Evolutionary conservation across 2,797 vertebrate genomes (phyloP).

Genomic region (Oryzias sinensis): DNA sequence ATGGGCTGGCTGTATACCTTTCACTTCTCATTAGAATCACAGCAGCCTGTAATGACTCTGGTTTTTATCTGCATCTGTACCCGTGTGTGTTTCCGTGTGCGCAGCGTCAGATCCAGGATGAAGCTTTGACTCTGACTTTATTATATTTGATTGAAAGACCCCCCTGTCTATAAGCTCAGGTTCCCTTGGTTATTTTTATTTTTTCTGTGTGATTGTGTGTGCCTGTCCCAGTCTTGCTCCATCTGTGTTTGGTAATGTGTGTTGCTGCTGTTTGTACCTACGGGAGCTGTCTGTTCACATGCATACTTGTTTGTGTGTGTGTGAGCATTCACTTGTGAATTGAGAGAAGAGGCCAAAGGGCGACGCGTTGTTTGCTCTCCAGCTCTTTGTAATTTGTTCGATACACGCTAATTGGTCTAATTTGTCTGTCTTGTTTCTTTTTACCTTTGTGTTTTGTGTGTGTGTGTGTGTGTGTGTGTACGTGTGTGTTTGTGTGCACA

Average conservation of each 20-base stretch:
- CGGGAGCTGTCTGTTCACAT: constrained; percentile 45
- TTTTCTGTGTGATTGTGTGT: constrained; percentile 16
- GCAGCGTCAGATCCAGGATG: constrained; percentile 20
- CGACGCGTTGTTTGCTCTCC: constrained; percentile 71
- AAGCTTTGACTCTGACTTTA: constrained; percentile 48
- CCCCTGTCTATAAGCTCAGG: constrained; percentile 43
- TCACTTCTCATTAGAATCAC: constrained; percentile 79
- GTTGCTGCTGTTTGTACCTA: constrained; percentile 35
- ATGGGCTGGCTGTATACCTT: constrained; percentile 78
- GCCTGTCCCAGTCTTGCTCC: constrained; percentile 22
- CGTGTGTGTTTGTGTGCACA: constrained; percentile 57
- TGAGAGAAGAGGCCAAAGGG: constrained; percentile 61
- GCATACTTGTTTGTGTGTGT: constrained; percentile 6
- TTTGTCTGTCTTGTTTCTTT: constrained; percentile 76
- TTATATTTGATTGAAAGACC: constrained; percentile 62
- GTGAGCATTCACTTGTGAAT: constrained; percentile 26
- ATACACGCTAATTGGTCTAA: constrained; percentile 77
- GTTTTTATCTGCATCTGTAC: constrained; percentile 52
- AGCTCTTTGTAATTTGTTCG: constrained; percentile 75
- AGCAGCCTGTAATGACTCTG: constrained; percentile 57
- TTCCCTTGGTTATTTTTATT: constrained; percentile 36
- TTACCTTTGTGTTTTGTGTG: constrained; percentile 52
- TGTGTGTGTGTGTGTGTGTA: constrained; percentile 25
- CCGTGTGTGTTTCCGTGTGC: constrained; percentile 28
- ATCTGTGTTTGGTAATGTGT: constrained; percentile 49